Conservation (phyloP, 2,113 vertebrate genomes). For the Girardinichthys multiradiatus region DNA sequence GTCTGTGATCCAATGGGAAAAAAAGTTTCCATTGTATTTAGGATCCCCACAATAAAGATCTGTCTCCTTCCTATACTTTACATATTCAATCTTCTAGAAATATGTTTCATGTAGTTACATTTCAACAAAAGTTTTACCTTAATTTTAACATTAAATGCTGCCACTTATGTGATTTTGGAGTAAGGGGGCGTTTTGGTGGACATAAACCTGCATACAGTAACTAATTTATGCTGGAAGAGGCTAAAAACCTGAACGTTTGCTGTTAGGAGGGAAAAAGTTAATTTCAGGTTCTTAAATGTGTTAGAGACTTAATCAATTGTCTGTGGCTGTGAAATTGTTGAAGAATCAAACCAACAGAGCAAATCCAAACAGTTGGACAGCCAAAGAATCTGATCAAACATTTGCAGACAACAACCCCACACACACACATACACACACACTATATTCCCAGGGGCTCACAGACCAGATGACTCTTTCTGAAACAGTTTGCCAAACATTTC, state of each 20-base stretch:
- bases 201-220: background rate
- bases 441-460: constrained; percentile 4
- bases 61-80: background rate
- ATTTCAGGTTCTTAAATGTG: background rate
- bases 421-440: background rate
- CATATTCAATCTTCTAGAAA: background rate
- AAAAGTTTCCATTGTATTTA: background rate
- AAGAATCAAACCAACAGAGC: background rate
- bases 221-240: background rate
- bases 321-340: no score
- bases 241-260: background rate
- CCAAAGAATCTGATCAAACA: background rate
- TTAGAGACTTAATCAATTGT: no score
- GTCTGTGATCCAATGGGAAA: constrained; percentile 19
- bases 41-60: background rate
- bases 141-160: background rate
- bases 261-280: background rate
- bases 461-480: background rate
- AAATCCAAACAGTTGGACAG: background rate
- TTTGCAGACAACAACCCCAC: background rate
- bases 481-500: background rate
- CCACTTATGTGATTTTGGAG: no score
- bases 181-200: background rate
- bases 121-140: no score
- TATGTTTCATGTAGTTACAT: no score